phyloP scores from a whole-genome alignment of 92 coral and sea anemone species.

The Zoanthus gigantus region DNA sequence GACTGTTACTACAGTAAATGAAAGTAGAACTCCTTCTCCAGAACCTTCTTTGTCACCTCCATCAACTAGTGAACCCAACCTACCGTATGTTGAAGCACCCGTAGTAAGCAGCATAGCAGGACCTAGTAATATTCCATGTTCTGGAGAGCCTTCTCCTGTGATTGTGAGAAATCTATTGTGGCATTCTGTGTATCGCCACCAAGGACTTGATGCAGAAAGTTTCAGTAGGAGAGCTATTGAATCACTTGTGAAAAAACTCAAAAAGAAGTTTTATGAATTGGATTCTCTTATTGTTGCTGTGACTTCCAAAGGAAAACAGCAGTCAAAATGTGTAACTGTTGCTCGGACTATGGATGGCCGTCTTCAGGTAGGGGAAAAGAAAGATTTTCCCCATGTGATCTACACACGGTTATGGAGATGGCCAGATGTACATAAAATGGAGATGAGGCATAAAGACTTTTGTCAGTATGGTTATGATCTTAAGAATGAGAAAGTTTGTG shows the following conservation, averaged over 20 bases:
- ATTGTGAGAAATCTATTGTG: slow-evolving; percentile 95
- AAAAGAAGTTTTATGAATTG: slow-evolving; percentile 93
- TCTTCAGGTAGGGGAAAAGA: slow-evolving; percentile 98
- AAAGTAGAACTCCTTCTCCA: slow-evolving; percentile 62
- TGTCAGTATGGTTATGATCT: slow-evolving; percentile 98
- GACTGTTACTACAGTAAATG: slow-evolving; percentile 65
- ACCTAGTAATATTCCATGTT: slow-evolving; percentile 86
- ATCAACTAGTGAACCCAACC: slow-evolving; percentile 53
- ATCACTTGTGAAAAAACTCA: slow-evolving; percentile 94
- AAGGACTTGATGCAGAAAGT: slow-evolving; percentile 91
- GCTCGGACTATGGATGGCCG: slow-evolving; percentile 99
- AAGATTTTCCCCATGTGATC: slow-evolving; percentile 99
- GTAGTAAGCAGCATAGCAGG: slow-evolving; percentile 68
- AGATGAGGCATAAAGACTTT: slow-evolving; percentile 94
- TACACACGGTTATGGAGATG: slow-evolving; percentile 99
- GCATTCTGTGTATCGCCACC: slow-evolving; percentile 95
- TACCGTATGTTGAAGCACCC: slow-evolving; percentile 65
- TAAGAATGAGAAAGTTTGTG: slow-evolving; percentile 98
- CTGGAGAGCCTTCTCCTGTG: slow-evolving; percentile 98
- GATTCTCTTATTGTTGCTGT: slow-evolving; percentile 96
- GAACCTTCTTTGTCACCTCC: slow-evolving; percentile 62
- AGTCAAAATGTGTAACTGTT: slow-evolving; percentile 98
- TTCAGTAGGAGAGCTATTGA: slow-evolving; percentile 98
- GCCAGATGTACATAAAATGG: slow-evolving; percentile 99
- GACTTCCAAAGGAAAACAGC: slow-evolving; percentile 96